Evolutionary conservation across 2,113 vertebrate species (phyloP).

Genomic region (Clarias batrachus): DNA sequence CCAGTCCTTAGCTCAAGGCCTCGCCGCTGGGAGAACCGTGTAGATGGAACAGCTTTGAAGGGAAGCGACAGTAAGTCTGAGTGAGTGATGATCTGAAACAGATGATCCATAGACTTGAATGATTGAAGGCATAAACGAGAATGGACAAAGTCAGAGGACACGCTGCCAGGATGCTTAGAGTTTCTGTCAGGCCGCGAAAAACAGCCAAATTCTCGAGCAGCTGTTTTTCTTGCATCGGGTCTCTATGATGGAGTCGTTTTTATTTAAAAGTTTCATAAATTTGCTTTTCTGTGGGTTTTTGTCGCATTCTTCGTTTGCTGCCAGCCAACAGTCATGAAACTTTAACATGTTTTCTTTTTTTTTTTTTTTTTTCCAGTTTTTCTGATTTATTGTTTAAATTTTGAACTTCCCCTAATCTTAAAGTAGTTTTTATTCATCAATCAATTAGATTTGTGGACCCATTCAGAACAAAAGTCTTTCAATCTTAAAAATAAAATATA

Average conservation of each 20-base stretch:
- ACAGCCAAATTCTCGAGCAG: neutral
- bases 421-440: neutral
- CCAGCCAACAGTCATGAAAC: neutral
- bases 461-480: neutral
- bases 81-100: slow-evolving; percentile 65
- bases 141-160: slow-evolving; percentile 54
- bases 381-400: neutral
- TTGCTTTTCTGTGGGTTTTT: neutral
- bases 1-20: neutral
- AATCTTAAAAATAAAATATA: neutral
- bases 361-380: no score
- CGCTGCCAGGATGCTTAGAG: neutral
- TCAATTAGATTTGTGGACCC: neutral
- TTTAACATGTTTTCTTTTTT: neutral
- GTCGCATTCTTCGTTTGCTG: neutral
- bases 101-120: slow-evolving; percentile 62
- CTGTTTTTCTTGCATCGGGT: neutral
- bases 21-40: neutral
- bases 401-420: neutral
- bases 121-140: slow-evolving; percentile 31
- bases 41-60: slow-evolving; percentile 51
- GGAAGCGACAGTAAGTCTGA: slow-evolving; percentile 53
- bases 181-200: neutral
- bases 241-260: neutral
- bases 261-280: neutral